Evolutionary conservation across 1,140 invertebrate species (phyloP), one percentile per base, ranked within the genome.

Genomic region (Drosophila insularis): DNA sequence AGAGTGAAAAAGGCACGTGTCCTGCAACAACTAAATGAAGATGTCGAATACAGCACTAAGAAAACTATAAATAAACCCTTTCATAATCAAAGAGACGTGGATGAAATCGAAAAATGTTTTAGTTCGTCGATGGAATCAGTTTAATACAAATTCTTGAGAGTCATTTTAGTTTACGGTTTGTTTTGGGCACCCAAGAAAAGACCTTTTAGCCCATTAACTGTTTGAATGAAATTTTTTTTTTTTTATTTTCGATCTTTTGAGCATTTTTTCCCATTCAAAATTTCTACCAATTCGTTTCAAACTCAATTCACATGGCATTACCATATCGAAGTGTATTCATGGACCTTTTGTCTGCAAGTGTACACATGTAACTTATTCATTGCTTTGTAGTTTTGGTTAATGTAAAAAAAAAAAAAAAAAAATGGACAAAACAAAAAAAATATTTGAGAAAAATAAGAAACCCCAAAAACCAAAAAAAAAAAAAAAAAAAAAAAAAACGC

Each of bases 341-440:
- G 54, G 73, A 46, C 63, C 63, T 77, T 77, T 58, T 58, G 55
- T 58, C 65, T 76, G 69, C 65, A 76, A 76, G 73, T 76, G 73
- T 76, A 76, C 73, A 76, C 72, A 76, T 76, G 72, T 75, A 59
- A 75, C 73, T 75, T 75, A 75, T 75, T 75, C 73, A 75, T 31
- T 60, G 65, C 54, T 63, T 75, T 75, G 72, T 75, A 75, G 61
- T 72, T 74, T 66, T 43, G 8, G 31, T 56, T 37, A 27, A 14
- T 67, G 35, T 37, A 21, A 17, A 8, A 63, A 50, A 3, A 10
- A 27, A 27, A 46, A 17, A 46, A 46, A 17, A 46, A 19, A 46
- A 2, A 46, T 27, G 5, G 27, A 46, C 13, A 43, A 43, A 43
- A 43, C 6, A 43, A 43, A 14, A 43, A 14, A 14, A 14, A 43